Evolutionary conservation across 2,797 vertebrate genomes (phyloP).

Genomic region (Chaunax sp.): DNA sequence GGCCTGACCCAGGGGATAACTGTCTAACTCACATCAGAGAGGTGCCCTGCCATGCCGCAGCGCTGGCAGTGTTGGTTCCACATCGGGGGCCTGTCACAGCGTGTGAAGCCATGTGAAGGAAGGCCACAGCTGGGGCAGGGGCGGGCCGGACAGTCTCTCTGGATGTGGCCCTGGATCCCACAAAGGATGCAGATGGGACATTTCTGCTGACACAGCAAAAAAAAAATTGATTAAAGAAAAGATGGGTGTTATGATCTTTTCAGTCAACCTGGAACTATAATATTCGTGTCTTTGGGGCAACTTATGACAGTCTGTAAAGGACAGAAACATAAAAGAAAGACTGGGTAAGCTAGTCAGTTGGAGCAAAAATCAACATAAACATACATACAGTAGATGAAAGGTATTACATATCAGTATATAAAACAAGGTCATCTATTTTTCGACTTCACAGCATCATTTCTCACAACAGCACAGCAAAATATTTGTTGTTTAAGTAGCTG

Average conservation of each 20-base stretch:
- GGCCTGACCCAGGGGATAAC: neutral
- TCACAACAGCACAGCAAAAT: neutral
- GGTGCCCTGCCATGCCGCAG: slow-evolving; percentile 73
- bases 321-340: neutral
- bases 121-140: slow-evolving; percentile 70
- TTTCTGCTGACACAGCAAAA: slow-evolving; percentile 53
- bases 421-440: neutral
- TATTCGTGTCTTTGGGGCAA: neutral
- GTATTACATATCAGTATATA: neutral
- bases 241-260: neutral
- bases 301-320: neutral
- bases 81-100: slow-evolving; percentile 64
- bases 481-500: neutral
- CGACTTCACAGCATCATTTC: neutral
- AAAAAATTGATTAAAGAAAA: slow-evolving; percentile 2
- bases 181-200: slow-evolving; percentile 70
- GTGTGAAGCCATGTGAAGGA: slow-evolving; percentile 56
- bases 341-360: neutral
- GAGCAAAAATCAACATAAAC: neutral
- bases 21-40: slow-evolving; percentile 69
- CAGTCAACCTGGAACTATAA: neutral
- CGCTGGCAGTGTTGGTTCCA: slow-evolving; percentile 78
- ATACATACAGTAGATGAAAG: neutral
- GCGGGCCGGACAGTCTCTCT: slow-evolving; percentile 61
- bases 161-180: slow-evolving; percentile 73